Base-by-base conservation (phyloP, 2,797 vertebrate genomes). In the Diplodus sargus region DNA sequence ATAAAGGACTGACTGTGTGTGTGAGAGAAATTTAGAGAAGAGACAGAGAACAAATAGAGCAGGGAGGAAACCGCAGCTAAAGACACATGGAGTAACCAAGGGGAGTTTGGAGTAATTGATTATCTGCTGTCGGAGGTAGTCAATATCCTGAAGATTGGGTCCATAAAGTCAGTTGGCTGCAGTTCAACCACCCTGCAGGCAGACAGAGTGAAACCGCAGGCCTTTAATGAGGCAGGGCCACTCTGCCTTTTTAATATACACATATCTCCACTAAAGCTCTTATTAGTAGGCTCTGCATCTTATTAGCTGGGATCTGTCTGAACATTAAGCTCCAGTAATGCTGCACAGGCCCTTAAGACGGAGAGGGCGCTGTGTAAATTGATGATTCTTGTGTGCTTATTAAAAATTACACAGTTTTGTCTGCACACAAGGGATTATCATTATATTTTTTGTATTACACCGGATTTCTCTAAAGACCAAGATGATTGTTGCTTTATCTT, bases 251-350 rank as follows among this genome's bases (percentile, higher is more conserved):
- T 83, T 81, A 67, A 85, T 79, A 81, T 52, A 83, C 85, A 86
- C 72, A 83, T 70, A 84, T 85, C 84, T 87, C 66, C 58, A 43
- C 79, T 81, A 70, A 90, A 87, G 78, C 85, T 66, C 77, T 75
- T 87, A 83, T 90, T 91, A 91, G 87, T 66, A 52, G 51, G 61
- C 76, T 78, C 66, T 76, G 78, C 75, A 66, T 86, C 61, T 90
- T 70, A 90, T 93, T 90, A 83, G 66, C 49, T n/a, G 79, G 47
- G 64, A 60, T 78, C 48, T 16, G 70, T 78, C 78, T 82, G 68
- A 85, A 84, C 70, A 82, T 84, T 91, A 91, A 76, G 77, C 83
- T 81, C 7, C 64, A 58, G 74, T 88, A 85, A 90, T 84, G 82
- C 83, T 76, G 53, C 11, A 39, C 53, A 71, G 74, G 53, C 68